Base-by-base conservation (phyloP, 2,888 invertebrate species). In the Parapristionchus giblindavisi region DNA sequence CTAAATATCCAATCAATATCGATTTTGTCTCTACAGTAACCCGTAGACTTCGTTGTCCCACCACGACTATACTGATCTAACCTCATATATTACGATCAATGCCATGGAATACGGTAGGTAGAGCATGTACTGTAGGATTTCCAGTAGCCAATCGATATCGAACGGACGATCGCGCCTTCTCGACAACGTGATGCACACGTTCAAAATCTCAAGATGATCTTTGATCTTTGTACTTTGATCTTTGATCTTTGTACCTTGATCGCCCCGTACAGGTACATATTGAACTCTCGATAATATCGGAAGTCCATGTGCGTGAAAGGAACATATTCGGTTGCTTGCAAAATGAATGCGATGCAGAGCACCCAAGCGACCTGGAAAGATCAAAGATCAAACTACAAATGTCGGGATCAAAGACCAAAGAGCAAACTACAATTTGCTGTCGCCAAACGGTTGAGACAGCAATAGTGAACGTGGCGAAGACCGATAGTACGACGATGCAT, bases 251-350 rank as follows among this genome's bases (percentile, higher is more conserved):
- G 3, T 14, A 84, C 85, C 78, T 85, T 82, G 52, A 87, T 79
- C 17, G 84, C 78, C 17, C 82, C 82, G 72, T 87, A 87, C 1
- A 86, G 76, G 75, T 87, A 87, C 24, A 87, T 75, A 73, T 87
- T 85, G 78, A 84, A 87, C 74, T 87, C 86, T 32, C 84, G 76
- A 75, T 87, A 87, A 77, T 83, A 87, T 58, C 78, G 79, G 32
- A 75, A 76, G 6, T 78, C 72, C 8, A 80, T 79, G 11, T 52
- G 61, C 5, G 83, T 80, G 76, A 84, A 86, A 2, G 83, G 82
- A 6, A 80, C 77, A 60, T 56, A 60, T 24, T 80, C 76, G 0
- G 77, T 76, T 17, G 79, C 81, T 68, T 75, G 76, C 11, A 66
- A 29, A 36, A 66, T 66, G 66, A 66, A 66, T 1, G 32, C 32